Evolutionary conservation across 2,113 vertebrate genomes (phyloP), one percentile per base, ranked within the genome.

Genomic region (Paratilapia polleni): DNA sequence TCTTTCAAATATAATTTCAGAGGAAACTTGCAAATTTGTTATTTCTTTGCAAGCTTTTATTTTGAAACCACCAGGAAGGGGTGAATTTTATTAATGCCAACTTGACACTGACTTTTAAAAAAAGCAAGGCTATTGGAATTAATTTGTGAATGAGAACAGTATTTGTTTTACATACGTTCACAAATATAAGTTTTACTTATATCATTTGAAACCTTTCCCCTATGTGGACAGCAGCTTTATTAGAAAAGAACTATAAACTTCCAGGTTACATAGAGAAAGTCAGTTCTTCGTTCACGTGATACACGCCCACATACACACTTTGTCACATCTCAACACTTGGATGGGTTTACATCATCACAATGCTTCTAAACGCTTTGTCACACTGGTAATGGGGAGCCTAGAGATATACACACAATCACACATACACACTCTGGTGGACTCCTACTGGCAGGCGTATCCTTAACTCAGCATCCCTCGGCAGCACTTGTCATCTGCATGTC

Each of bases 401-500:
- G 90, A 92, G 83, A 87, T 47, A 73, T 79, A 36, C 73, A 78
- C 82, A 84, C 77, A 77, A 12, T 17, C 52, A 41, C 80, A 86
- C 56, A 2, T 60, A 62, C 64, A 78, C 77, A 79, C 82, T 82
- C 83, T 31, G 66, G 68, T 88, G 87, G 77, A 89, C 83, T 82
- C 79, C 80, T 89, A 49, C 84, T 89, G 90, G 91, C 92, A 93
- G 77, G 79, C 86, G 36, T 88, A 84, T 90, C 78, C 78, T 89
- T 88, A 86, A 88, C 86, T 86, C 89, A 64, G 10, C 57, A 15
- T 91, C 91, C 87, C 88, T 88, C 8, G 9, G 82, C 88, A 81
- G 68, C 81, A 84, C 81, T 90, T 93, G 86, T 91, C 92, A 89
- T 91, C 88, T 22, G 17, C 89, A 81, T 57, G 31, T 92, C 88